These are phyloP conservation scores for Lophochroa leadbeateri DNA, from an alignment of 2,113 vertebrate species.

Conservation along the genomic window DNA sequence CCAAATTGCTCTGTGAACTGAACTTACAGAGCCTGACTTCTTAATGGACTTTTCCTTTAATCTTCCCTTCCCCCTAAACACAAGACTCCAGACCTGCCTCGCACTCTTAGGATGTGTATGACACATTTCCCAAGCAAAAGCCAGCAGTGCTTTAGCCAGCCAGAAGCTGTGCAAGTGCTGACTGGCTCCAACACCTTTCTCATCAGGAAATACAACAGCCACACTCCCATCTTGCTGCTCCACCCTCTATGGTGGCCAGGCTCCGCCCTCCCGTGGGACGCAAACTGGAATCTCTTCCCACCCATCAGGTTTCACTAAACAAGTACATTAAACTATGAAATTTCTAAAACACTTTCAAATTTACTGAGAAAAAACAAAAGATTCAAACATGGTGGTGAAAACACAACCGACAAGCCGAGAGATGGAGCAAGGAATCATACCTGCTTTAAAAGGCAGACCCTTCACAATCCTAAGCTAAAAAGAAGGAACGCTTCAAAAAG, in stretches of 20 bases:
- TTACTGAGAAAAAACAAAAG: background rate
- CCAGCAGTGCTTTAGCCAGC: background rate
- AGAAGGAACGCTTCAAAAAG: background rate
- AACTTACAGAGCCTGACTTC: background rate
- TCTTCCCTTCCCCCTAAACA: background rate
- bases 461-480: background rate
- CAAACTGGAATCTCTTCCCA: background rate
- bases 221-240: background rate
- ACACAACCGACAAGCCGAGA: background rate
- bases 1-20: background rate
- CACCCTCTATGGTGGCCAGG: accelerated
- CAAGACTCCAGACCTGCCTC: background rate
- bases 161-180: background rate
- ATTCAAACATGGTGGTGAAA: background rate
- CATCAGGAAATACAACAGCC: background rate
- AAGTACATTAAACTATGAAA: background rate
- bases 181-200: background rate
- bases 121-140: background rate
- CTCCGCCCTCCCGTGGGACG: background rate
- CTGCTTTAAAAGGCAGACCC: background rate
- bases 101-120: background rate
- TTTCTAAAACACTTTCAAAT: background rate
- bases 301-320: background rate
- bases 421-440: background rate
- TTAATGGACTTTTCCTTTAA: background rate